Conservation (phyloP, 53 echinoderm and acorn worm genomes). For the Holothuria leucospilota region DNA sequence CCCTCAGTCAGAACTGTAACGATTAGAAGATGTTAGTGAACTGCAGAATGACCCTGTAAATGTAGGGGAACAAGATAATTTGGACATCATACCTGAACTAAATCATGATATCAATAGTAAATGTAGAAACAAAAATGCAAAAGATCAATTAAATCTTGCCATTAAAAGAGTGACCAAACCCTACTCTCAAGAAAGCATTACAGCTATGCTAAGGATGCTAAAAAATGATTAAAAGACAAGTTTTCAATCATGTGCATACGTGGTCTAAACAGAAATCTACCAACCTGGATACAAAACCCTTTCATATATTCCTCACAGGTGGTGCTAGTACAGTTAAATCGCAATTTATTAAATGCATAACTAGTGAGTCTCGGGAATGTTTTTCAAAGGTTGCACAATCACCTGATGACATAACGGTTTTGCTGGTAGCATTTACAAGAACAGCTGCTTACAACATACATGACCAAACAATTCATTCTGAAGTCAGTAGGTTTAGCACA, state of each 20-base stretch:
- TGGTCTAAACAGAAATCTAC: too few species aligned
- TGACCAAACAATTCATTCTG: too few species aligned
- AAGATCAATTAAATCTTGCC: background rate
- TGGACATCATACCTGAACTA: background rate
- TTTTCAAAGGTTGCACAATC: background rate
- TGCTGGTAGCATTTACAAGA: too few species aligned
- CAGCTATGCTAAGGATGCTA: too few species aligned
- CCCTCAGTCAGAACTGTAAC: constrained; percentile 41
- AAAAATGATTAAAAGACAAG: too few species aligned
- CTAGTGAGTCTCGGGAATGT: background rate
- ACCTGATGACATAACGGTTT: too few species aligned
- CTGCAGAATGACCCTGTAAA: background rate
- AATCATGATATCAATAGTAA: too few species aligned
- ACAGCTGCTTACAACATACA: too few species aligned
- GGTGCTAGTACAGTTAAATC: constrained; percentile 60
- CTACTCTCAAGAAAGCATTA: background rate
- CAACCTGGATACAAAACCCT: too few species aligned
- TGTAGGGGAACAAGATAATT: background rate
- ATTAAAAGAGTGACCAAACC: background rate
- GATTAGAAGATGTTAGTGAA: constrained; percentile 4
- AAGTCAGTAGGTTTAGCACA: too few species aligned
- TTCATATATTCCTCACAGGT: background rate
- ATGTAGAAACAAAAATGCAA: background rate
- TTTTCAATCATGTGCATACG: too few species aligned
- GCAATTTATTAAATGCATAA: constrained; percentile 47